Percentiles rank a stretch among this genome's conserved stretches.
Evolutionary conservation across 2,113 vertebrate species (phyloP).

Genomic region (Chlorodrepanis virens): DNA sequence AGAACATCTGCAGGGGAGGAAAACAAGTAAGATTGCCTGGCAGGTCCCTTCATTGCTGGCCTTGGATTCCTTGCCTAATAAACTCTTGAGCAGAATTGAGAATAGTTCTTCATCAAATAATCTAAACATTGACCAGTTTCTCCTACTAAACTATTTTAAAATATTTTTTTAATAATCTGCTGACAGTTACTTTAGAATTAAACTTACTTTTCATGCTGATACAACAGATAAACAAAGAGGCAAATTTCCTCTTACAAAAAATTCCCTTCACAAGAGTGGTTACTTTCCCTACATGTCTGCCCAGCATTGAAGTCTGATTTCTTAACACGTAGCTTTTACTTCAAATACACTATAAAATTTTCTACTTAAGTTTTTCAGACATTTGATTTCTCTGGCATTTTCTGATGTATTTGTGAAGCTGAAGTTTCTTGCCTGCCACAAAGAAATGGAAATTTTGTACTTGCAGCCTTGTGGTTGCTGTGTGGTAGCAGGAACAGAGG

Average conservation of each 20-base stretch:
- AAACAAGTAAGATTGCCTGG: not conserved
- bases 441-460: not conserved
- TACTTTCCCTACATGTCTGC: not conserved
- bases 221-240: not conserved
- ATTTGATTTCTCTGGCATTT: not conserved
- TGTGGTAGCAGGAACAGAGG: not conserved
- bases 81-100: not conserved
- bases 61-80: not conserved
- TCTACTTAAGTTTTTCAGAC: not conserved
- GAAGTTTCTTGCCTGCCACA: not conserved
- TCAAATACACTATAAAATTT: not conserved
- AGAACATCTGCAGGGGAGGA: not conserved
- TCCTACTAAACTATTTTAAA: not conserved
- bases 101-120: not conserved
- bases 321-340: not conserved
- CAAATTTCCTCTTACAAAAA: not conserved
- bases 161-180: not conserved
- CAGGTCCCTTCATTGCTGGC: not conserved
- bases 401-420: fast-evolving
- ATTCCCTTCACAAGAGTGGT: not conserved
- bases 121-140: not conserved
- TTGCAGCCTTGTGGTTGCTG: not conserved
- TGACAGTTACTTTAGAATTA: not conserved
- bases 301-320: not conserved
- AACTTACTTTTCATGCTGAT: not conserved